Evolutionary conservation across 2,113 vertebrate genomes (phyloP).

Genomic region (Ursus arctos): DNA sequence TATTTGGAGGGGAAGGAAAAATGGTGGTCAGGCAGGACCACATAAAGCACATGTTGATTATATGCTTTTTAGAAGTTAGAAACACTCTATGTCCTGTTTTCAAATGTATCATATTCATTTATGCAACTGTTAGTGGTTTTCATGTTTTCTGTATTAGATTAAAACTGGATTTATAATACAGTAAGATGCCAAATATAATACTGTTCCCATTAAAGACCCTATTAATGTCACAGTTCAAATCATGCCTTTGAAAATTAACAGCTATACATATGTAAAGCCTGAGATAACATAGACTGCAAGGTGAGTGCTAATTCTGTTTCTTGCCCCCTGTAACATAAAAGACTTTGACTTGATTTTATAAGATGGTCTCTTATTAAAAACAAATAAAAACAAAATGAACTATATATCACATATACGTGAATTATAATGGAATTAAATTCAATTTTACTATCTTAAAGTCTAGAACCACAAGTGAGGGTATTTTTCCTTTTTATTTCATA

Average conservation of each 20-base stretch:
- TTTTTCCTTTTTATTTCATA: not conserved
- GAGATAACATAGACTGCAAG: not conserved
- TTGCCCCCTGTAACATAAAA: not conserved
- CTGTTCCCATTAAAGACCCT: not conserved
- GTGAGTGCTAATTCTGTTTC: not conserved
- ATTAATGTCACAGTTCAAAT: not conserved
- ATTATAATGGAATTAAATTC: constrained; percentile 17
- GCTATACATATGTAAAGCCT: not conserved
- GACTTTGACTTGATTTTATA: not conserved
- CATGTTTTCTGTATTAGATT: not conserved
- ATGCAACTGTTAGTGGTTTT: not conserved
- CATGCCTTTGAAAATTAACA: constrained; percentile 31
- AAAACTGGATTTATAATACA: not conserved
- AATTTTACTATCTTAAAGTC: not conserved
- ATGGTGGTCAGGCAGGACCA: not conserved
- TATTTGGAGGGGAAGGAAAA: not conserved
- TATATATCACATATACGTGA: not conserved
- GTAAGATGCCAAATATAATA: not conserved
- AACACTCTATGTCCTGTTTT: not conserved
- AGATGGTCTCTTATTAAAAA: constrained; percentile 29
- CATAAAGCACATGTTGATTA: not conserved
- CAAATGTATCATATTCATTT: not conserved
- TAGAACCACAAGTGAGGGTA: not conserved
- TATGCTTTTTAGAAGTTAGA: not conserved
- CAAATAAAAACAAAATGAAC: not conserved